Evolutionary conservation across 2,113 vertebrate genomes (phyloP).

Genomic region (Antennarius striatus): DNA sequence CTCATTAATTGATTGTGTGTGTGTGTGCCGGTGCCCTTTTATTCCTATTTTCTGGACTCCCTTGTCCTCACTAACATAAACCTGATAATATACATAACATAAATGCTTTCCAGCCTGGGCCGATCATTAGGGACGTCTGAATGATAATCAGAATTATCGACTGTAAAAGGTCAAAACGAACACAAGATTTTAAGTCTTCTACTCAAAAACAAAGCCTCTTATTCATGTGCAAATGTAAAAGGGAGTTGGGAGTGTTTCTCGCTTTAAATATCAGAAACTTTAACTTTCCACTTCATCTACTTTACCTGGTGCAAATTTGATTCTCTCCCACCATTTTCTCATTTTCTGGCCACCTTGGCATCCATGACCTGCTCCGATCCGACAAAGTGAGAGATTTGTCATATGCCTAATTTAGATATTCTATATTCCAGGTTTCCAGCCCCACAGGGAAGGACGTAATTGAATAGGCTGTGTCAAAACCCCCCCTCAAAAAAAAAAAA

Average conservation of each 20-base stretch:
- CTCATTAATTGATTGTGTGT: slow-evolving; percentile 50
- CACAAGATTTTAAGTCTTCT: neutral
- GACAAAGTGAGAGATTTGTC: slow-evolving; percentile 72
- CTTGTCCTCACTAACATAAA: slow-evolving; percentile 20
- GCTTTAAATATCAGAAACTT: neutral
- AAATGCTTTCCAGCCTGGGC: slow-evolving; percentile 9
- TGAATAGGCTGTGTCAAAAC: slow-evolving; percentile 85
- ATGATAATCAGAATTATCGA: slow-evolving; percentile 1
- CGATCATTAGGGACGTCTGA: neutral
- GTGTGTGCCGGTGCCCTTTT: neutral
- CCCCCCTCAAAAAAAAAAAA: slow-evolving; percentile 47
- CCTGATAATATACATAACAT: slow-evolving; percentile 7
- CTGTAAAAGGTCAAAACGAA: neutral
- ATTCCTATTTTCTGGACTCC: slow-evolving; percentile 19
- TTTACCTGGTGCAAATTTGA: slow-evolving; percentile 3
- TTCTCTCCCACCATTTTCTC: slow-evolving; percentile 34
- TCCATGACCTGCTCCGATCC: slow-evolving; percentile 58
- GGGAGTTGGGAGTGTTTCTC: neutral
- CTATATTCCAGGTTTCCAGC: slow-evolving; percentile 72
- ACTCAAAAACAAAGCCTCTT: neutral
- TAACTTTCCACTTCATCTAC: slow-evolving; percentile 3
- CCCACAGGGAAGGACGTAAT: slow-evolving; percentile 81
- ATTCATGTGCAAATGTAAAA: slow-evolving; percentile 1
- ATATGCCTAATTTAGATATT: slow-evolving; percentile 82
- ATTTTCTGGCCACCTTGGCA: slow-evolving; percentile 44